phyloP scores from a whole-genome alignment of 2,888 invertebrate genomes.

The Eupeodes luniger region DNA sequence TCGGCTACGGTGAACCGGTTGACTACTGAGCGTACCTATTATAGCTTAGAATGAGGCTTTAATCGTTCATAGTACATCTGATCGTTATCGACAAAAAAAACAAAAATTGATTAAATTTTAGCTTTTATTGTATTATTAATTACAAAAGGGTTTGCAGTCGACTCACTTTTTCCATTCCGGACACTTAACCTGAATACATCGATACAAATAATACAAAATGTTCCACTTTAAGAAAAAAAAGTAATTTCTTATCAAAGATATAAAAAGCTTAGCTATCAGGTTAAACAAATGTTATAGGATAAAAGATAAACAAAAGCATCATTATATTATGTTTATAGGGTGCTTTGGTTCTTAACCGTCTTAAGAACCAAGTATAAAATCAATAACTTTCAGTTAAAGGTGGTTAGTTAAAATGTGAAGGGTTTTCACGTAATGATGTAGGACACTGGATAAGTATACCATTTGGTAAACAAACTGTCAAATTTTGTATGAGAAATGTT shows the following conservation, averaged over 20 bases:
- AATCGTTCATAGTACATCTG: constrained; percentile 31
- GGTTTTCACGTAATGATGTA: no score
- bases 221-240: constrained; percentile 3
- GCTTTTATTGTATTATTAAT: constrained; percentile 14
- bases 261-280: constrained; percentile 14
- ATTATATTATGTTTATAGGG: neutral
- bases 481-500: no score
- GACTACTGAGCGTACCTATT: constrained; percentile 56
- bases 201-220: constrained; percentile 29
- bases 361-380: no score
- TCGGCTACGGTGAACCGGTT: constrained; percentile 45
- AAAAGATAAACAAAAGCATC: constrained; percentile 8
- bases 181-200: constrained; percentile 48
- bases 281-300: constrained; percentile 1
- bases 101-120: constrained; percentile 5
- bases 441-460: no score
- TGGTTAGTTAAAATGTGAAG: no score
- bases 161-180: constrained; percentile 10
- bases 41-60: constrained; percentile 64
- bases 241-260: constrained; percentile 54
- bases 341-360: neutral
- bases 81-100: constrained; percentile 4
- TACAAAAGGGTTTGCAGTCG: constrained; percentile 33
- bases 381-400: no score
- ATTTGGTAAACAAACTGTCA: no score